Percentiles rank a stretch among this genome's conserved stretches.
Conservation (phyloP, 2,113 vertebrate genomes). For the Psittacula cyanocephala region DNA sequence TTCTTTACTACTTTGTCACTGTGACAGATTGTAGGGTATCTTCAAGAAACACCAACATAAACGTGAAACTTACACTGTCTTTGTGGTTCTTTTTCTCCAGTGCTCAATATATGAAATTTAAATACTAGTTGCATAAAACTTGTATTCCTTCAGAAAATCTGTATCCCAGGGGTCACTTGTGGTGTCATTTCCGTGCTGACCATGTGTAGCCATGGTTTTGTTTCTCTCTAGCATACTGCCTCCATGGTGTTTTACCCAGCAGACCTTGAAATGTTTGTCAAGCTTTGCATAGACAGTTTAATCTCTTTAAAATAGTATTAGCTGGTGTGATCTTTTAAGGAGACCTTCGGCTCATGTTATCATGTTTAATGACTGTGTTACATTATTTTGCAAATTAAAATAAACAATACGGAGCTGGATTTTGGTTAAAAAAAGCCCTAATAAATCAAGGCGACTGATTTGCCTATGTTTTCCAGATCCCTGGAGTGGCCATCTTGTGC, state of each 20-base stretch:
- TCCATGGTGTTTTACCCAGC: neutral
- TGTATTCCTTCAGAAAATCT: neutral
- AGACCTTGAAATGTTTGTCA: neutral
- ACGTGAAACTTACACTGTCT: neutral
- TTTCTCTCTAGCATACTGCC: neutral
- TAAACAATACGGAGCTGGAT: neutral
- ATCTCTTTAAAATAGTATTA: neutral
- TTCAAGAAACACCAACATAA: neutral
- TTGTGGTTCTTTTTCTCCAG: neutral
- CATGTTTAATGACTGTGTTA: neutral
- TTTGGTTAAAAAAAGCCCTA: neutral
- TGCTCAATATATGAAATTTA: neutral
- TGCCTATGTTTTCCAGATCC: neutral
- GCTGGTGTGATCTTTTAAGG: neutral
- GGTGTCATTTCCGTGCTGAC: neutral
- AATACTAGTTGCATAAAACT: neutral
- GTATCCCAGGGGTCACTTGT: neutral
- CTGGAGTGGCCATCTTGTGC: neutral
- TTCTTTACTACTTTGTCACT: neutral
- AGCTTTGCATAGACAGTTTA: neutral
- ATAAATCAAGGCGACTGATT: neutral
- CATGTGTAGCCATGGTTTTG: neutral
- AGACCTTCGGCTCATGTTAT: neutral
- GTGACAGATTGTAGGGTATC: neutral
- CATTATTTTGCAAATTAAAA: neutral